phyloP scores from a whole-genome alignment of 1,140 invertebrate genomes.

The Olivierus martensii region DNA sequence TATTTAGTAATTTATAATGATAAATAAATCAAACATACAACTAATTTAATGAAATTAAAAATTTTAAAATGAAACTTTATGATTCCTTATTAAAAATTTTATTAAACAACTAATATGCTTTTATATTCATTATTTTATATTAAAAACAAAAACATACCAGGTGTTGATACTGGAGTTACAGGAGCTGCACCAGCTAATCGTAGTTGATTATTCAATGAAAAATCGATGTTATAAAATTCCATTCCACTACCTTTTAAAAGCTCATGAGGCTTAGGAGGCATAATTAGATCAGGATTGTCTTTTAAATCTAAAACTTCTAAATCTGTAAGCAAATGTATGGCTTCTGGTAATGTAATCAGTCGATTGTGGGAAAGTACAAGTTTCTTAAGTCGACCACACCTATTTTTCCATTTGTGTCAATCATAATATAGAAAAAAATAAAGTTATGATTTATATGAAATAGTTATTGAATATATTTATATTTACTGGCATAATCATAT shows the following conservation, averaged over 20 bases:
- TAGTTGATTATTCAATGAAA: slow-evolving; percentile 89
- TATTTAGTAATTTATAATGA: no score
- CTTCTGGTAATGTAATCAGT: slow-evolving; percentile 91
- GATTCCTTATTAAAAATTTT: no score
- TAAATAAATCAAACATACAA: no score
- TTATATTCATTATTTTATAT: no score
- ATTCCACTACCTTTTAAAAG: slow-evolving; percentile 48
- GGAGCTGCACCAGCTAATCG: slow-evolving; percentile 79
- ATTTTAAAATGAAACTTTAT: no score
- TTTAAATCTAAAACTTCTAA: slow-evolving; percentile 64
- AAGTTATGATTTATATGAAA: no score
- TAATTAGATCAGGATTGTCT: slow-evolving; percentile 89
- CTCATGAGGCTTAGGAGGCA: slow-evolving; percentile 82
- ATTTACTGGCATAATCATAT: no score
- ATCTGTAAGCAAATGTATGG: slow-evolving; percentile 89
- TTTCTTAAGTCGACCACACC: slow-evolving; percentile 91
- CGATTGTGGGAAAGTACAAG: slow-evolving; percentile 85
- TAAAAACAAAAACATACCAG: slow-evolving; percentile 20
- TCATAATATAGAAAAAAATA: no score
- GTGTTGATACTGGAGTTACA: slow-evolving; percentile 49
- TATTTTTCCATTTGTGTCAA: slow-evolving; percentile 25
- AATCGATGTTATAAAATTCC: slow-evolving; percentile 98
- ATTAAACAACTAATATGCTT: no score
- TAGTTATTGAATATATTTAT: no score
- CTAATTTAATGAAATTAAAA: no score